Evolutionary conservation across 2,113 vertebrate species (phyloP).

Genomic region (Leuciscus idus): DNA sequence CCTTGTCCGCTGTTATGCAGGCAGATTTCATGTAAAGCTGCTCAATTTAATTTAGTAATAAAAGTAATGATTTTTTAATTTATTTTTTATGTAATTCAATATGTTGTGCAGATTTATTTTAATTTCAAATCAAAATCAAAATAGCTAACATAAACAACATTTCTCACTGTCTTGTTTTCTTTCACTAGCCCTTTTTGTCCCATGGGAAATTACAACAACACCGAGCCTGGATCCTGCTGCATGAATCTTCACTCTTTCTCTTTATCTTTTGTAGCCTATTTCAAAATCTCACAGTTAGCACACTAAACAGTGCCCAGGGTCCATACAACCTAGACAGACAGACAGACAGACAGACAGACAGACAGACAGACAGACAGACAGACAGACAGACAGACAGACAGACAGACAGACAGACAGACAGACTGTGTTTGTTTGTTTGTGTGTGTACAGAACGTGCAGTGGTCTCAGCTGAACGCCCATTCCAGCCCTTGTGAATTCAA

Average conservation of each 20-base stretch:
- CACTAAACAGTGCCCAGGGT: constrained; percentile 1
- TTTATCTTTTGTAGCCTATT: constrained; percentile 31
- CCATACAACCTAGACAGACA: not conserved
- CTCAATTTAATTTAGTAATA: not conserved
- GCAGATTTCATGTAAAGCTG: constrained; percentile 13
- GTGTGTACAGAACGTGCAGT: not conserved
- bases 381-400: not conserved
- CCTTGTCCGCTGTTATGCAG: not conserved
- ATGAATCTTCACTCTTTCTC: constrained; percentile 45
- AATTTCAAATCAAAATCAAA: not conserved
- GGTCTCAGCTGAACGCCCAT: constrained; percentile 4
- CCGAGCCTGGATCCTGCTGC: constrained; percentile 57
- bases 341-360: no score
- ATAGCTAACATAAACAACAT: not conserved
- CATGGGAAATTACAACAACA: constrained; percentile 77
- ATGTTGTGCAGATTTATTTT: not conserved
- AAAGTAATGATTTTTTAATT: not conserved
- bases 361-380: not conserved
- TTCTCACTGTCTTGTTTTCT: not conserved
- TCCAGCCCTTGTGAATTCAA: not conserved
- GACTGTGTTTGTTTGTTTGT: constrained; percentile 11
- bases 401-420: not conserved
- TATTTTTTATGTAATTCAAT: not conserved
- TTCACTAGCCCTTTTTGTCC: constrained; percentile 63
- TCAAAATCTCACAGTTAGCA: constrained; percentile 13